A percentile compares a stretch with the other conserved stretches of the same genome.
These are phyloP conservation scores for Magallana nippona DNA, from an alignment of 2,888 invertebrate species.

Conservation along the genomic window DNA sequence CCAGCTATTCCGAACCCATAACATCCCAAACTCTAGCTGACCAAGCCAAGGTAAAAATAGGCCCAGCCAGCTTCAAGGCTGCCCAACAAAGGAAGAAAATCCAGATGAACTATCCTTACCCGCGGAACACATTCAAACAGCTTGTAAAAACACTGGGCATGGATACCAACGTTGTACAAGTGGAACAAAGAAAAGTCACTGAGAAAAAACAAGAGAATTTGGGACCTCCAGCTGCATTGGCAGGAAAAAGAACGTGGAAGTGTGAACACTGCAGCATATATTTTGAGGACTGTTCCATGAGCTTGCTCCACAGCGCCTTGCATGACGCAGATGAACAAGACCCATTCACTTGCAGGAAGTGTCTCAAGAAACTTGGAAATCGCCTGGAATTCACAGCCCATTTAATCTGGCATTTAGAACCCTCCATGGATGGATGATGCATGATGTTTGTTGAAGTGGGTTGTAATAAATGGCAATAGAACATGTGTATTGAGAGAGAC, in stretches of 20 bases:
- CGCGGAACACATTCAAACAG: slow-evolving; percentile 16
- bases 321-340: slow-evolving; percentile 67
- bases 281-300: slow-evolving; percentile 67
- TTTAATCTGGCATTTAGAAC: slow-evolving; percentile 71
- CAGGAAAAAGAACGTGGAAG: slow-evolving; percentile 50
- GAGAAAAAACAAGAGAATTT: background rate
- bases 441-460: no score
- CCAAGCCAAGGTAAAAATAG: slow-evolving; percentile 40
- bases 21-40: slow-evolving; percentile 24
- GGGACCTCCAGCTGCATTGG: background rate
- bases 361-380: slow-evolving; percentile 71
- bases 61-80: slow-evolving; percentile 51
- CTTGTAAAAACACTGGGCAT: slow-evolving; percentile 32
- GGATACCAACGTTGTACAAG: slow-evolving; percentile 40
- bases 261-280: slow-evolving; percentile 67
- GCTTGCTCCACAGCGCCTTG: slow-evolving; percentile 68
- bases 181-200: background rate
- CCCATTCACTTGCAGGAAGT: slow-evolving; percentile 71
- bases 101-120: slow-evolving; percentile 35
- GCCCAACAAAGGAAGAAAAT: slow-evolving; percentile 46
- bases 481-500: no score
- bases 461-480: no score
- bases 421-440: slow-evolving; percentile 60
- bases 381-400: slow-evolving; percentile 72
- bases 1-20: slow-evolving; percentile 35